Evolutionary conservation across 2,888 invertebrate genomes (phyloP).

Genomic region (Macrosoma leucophasiata): DNA sequence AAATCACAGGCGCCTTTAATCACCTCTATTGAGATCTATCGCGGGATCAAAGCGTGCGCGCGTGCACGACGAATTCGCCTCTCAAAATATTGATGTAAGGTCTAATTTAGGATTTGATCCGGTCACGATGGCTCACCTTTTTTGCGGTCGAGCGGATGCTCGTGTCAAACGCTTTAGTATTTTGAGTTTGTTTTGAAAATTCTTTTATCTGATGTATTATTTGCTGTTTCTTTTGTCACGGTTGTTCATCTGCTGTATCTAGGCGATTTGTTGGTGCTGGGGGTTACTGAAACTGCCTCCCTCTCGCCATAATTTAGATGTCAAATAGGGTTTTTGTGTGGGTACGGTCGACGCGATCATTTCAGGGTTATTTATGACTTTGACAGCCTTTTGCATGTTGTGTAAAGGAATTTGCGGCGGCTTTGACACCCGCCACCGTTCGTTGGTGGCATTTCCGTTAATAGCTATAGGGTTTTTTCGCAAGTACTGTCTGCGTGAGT

Average conservation of each 20-base stretch:
- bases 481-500: slow-evolving; percentile 23
- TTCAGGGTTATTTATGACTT: slow-evolving; percentile 71
- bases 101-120: slow-evolving; percentile 50
- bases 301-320: slow-evolving; percentile 74
- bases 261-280: slow-evolving; percentile 55
- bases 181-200: slow-evolving; percentile 77
- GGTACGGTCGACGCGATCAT: slow-evolving; percentile 55
- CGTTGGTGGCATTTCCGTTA: slow-evolving; percentile 71
- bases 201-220: slow-evolving; percentile 75
- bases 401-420: slow-evolving; percentile 59
- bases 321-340: slow-evolving; percentile 64
- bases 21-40: slow-evolving; percentile 76
- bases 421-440: slow-evolving; percentile 51
- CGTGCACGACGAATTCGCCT: slow-evolving; percentile 53
- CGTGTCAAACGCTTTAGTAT: slow-evolving; percentile 76
- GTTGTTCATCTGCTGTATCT: slow-evolving; percentile 60
- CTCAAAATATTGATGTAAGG: slow-evolving; percentile 62
- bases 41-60: slow-evolving; percentile 64
- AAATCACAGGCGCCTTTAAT: slow-evolving; percentile 76
- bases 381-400: slow-evolving; percentile 59
- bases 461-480: slow-evolving; percentile 39
- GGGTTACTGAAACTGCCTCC: slow-evolving; percentile 58
- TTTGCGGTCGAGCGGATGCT: slow-evolving; percentile 72
- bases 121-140: slow-evolving; percentile 50
- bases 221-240: slow-evolving; percentile 66